Percentiles rank a stretch among this genome's conserved stretches.
Evolutionary conservation across 2,888 invertebrate species (phyloP).

Genomic region (Ichneumoninae sp.): DNA sequence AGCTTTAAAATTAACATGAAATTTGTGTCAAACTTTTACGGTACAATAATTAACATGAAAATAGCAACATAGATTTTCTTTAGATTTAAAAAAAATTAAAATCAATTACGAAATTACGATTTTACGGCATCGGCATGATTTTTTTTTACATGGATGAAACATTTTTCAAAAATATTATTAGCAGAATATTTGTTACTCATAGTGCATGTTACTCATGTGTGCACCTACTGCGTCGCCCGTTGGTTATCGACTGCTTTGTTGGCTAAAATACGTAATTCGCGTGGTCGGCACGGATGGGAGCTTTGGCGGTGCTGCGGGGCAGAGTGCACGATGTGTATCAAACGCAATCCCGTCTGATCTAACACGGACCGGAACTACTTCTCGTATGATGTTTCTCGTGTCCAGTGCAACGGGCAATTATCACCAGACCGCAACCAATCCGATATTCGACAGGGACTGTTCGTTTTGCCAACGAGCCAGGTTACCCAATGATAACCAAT

Average conservation of each 20-base stretch:
- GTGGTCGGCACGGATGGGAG: background rate
- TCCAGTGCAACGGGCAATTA: conserved; percentile 10
- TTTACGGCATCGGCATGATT: too few species aligned
- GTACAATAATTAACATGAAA: too few species aligned
- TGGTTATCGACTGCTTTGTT: background rate
- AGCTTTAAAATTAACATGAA: too few species aligned
- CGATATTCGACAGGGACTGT: background rate
- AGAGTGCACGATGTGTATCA: background rate
- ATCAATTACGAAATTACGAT: too few species aligned
- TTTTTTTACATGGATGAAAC: background rate
- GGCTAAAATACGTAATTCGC: background rate
- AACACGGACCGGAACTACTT: conserved; percentile 26
- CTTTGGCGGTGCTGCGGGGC: background rate
- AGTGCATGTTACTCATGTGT: background rate
- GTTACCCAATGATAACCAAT: background rate
- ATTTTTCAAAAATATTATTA: background rate
- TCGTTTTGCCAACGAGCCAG: background rate
- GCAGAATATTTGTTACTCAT: background rate
- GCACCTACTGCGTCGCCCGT: background rate
- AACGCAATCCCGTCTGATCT: conserved; percentile 37
- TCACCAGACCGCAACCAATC: conserved; percentile 7
- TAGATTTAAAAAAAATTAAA: too few species aligned
- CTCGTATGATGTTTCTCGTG: background rate
- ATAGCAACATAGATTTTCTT: too few species aligned
- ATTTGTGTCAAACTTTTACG: too few species aligned